These are phyloP conservation scores for Harmothoe impar DNA, from an alignment of 2,888 invertebrate genomes.

Conservation along the genomic window DNA sequence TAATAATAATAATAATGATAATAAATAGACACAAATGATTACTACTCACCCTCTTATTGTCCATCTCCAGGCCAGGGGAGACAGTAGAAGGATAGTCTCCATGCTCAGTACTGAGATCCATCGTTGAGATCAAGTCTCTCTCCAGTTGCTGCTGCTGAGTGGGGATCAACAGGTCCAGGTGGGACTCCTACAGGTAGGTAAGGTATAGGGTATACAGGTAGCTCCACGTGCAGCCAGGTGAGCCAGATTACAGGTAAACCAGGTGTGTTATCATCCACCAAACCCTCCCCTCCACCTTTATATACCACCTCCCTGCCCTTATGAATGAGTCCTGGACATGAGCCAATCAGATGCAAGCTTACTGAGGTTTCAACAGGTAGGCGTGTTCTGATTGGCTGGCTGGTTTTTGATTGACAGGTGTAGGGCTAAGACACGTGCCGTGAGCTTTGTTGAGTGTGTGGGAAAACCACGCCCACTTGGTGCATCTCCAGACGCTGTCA, in stretches of 20 bases:
- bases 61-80: neutral
- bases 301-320: neutral
- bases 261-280: neutral
- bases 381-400: neutral
- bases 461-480: constrained; percentile 79
- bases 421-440: constrained; percentile 73
- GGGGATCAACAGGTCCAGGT: neutral
- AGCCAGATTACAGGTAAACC: constrained; percentile 33
- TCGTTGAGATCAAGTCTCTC: neutral
- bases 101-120: constrained; percentile 40
- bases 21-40: no score
- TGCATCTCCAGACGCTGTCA: neutral
- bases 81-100: neutral
- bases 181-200: neutral
- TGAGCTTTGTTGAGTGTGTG: constrained; percentile 74
- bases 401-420: constrained; percentile 5
- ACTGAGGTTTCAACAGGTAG: neutral
- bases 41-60: constrained; percentile 33
- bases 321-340: neutral
- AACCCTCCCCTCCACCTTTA: neutral
- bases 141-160: neutral
- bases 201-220: neutral
- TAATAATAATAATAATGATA: no score
- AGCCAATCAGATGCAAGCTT: neutral
- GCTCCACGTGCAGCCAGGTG: neutral